Conservation (phyloP, 2,113 vertebrate genomes). For the Daboia siamensis region DNA sequence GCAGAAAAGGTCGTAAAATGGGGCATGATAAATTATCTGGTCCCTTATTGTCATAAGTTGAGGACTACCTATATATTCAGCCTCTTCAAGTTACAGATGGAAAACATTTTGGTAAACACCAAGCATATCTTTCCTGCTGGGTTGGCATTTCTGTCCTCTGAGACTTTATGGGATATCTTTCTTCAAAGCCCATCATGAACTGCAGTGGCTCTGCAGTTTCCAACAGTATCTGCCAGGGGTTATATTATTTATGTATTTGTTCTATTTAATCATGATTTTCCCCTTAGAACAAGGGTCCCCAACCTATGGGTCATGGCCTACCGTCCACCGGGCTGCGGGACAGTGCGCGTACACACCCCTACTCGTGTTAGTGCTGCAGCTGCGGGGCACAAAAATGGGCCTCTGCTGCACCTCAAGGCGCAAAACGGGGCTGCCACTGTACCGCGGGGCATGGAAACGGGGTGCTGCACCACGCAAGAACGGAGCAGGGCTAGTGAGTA, state of each 20-base stretch:
- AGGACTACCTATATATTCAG: not conserved
- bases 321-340: no score
- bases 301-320: no score
- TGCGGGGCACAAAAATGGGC: no score
- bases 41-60: not conserved
- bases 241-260: not conserved
- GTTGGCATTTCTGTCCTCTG: not conserved
- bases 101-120: not conserved
- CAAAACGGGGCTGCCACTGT: no score
- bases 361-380: no score
- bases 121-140: not conserved
- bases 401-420: fast-evolving
- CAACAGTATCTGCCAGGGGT: not conserved
- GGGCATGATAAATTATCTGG: not conserved
- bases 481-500: no score
- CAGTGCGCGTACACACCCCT: no score
- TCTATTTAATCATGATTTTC: not conserved
- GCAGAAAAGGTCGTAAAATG: not conserved
- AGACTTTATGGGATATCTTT: not conserved
- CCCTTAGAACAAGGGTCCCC: not conserved
- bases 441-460: no score
- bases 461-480: no score
- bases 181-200: not conserved
- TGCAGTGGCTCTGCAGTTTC: not conserved
- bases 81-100: not conserved